Base-by-base conservation (phyloP, 2,888 invertebrate genomes). In the Drosophila cognata region DNA sequence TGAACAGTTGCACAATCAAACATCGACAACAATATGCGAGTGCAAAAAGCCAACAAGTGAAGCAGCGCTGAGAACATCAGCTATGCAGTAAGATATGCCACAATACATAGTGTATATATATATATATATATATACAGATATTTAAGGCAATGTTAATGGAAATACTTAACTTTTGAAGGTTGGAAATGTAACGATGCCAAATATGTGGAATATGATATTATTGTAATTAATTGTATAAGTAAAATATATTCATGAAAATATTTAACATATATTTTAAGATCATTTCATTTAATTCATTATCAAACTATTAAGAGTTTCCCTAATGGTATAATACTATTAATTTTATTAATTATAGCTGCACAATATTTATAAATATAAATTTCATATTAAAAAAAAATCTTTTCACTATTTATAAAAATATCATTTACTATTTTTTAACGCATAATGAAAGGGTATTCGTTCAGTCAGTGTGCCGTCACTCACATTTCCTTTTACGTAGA, bases 1-100 rank as follows among this genome's bases (percentile, higher is more conserved):
- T 78, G 78, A 88, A 88, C 82, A 87, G 88, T 84, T 81, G 77
- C 83, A 88, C 88, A 89, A 89, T 89, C 82, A 84, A 86, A 88
- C 84, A 84, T 57, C 76, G 78, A 25, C 46, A 46, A 25, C 85
- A 69, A 76, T 72, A 80, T 77, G 81, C 75, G 63, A 71, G 55
- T 46, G 57, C 48, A 55, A 48, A 38, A 56, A 25, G 36, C 52
- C 36, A 61, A 46, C 46, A 55, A 58, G 52, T 56, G 58, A 36
- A 21, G 43, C 13, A 1, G 0, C 46, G 8, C 35, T 10, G 16
- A 5, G 72, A 43, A 63, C 55, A 76, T 72, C 11, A n/a, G 48
- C 71, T 75, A n/a, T 2, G 11, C 3, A n/a, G 36, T 7, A 4
- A 10, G 46, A 1, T 46, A 21, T 56, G 70, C 16, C 7, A 46